Evolutionary conservation across 2,888 invertebrate species (phyloP), one percentile per base, ranked within the genome.

Genomic region (Meganola albula): DNA sequence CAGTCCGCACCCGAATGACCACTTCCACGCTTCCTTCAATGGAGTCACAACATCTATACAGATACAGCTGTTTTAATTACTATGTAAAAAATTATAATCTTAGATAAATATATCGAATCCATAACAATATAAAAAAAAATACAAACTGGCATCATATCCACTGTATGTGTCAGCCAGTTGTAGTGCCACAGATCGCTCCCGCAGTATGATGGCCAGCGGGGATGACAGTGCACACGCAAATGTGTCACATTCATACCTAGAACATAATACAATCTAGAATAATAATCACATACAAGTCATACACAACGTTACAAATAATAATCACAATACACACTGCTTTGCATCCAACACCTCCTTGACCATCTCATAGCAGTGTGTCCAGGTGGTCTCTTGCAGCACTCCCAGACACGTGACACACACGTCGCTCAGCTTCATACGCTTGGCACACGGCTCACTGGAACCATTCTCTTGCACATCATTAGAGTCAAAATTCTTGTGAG

Each of bases 21-120:
- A 90, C 70, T 95, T 95, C 89, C 94, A 94, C 0, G 92, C 91
- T 63, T 95, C 94, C 63, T 96, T 96, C 1, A 93, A 64, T 0
- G 90, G 80, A 10, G 89, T 87, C 55, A 88, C 69, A 1, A 27
- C 14, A n/a, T 53, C 77, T 77, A 46, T 2, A n/a, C 11, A 20
- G 20, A 16, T 5, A 16, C 16, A 5, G 6, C 16, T 16, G 16
- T 16, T 6, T 16, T 16, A 5, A 16, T 16, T 16, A n/a, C n/a
- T n/a, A n/a, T n/a, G n/a, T n/a, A n/a, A n/a, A n/a, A n/a, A n/a
- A n/a, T n/a, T 16, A 16, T 16, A 16, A 16, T 16, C 16, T 16
- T n/a, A n/a, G n/a, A n/a, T n/a, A n/a, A n/a, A n/a, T n/a, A n/a
- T n/a, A n/a, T n/a, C n/a, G n/a, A n/a, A n/a, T 16, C 16, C 16